Conservation (phyloP, 2,888 invertebrate species). For the Tetropium fuscum region DNA sequence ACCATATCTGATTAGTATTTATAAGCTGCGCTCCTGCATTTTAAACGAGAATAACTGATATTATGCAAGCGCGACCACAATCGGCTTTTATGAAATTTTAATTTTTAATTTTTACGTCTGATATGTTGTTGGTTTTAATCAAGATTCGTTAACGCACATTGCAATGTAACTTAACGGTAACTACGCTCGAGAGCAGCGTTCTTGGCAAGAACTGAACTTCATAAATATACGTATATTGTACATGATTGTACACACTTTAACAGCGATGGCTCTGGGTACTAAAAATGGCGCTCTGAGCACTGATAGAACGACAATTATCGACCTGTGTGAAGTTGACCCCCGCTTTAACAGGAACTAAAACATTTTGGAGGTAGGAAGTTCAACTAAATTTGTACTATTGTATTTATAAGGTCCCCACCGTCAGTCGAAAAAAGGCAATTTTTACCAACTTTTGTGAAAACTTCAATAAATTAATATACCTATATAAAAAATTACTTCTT, state of each 20-base stretch:
- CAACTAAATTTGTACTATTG: no score
- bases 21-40: conserved; percentile 50
- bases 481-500: no score
- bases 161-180: conserved; percentile 46
- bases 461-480: no score
- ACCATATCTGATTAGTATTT: conserved; percentile 52
- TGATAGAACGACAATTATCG: conserved; percentile 34
- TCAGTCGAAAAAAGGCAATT: no score
- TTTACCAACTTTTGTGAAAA: no score
- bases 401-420: no score
- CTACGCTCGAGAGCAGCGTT: conserved; percentile 46
- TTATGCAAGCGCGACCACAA: conserved; percentile 44
- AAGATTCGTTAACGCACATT: conserved; percentile 50
- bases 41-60: conserved; percentile 43
- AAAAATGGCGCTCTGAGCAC: conserved; percentile 33
- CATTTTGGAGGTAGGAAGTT: no score
- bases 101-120: conserved; percentile 39
- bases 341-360: no score
- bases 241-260: conserved; percentile 33
- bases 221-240: conserved; percentile 39
- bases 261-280: conserved; percentile 29
- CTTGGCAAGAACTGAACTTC: conserved; percentile 40
- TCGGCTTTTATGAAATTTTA: conserved; percentile 43
- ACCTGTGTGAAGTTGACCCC: no score
- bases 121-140: conserved; percentile 41